Base-by-base conservation (phyloP, 2,888 invertebrate species). In the Eristalis tenax region DNA sequence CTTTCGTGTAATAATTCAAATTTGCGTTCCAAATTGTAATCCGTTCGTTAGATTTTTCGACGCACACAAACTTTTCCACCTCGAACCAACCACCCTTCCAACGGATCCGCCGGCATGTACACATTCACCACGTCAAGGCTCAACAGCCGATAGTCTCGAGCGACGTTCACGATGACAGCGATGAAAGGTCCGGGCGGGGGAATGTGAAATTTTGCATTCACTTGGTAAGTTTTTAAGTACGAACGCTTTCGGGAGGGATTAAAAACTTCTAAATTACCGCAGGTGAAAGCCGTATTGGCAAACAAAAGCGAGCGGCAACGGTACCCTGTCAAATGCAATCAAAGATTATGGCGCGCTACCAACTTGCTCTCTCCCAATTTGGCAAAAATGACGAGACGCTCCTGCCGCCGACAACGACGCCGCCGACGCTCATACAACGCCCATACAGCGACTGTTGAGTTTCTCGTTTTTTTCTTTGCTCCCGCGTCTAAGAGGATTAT, bases 11-110 rank as follows among this genome's bases (percentile, higher is more conserved):
- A 69, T 77, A 69, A 69, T 69, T 77, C 77, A 77, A 77, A 77
- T 69, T 69, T 77, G 43, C 68, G 68, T 77, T 69, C 63, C 63
- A 69, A 68, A 77, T 69, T 77, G 77, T 77, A 77, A 77, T 77
- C 77, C 77, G 18, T 69, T 63, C 69, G 77, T 69, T 50, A 59
- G 22, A 69, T 63, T 69, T 69, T 77, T 77, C 26, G 69, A 68
- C 68, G 43, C 66, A 68, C 28, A 68, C 43, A 59, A 68, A 68
- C 68, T 68, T 76, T 76, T 40, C 28, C 28, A 50, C 57, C 38
- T 13, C 59, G 22, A 32, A 8, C 32, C 4, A 50, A 4, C 50
- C 63, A 32, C 74, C 65, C 11, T 28, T 8, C 50, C 4, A 50
- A 3, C 6, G 15, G 1, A 4, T 18, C 8, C 18, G 18, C n/a